Percentiles rank a stretch among this genome's conserved stretches.
These are phyloP conservation scores for Okamejei kenojei DNA, from an alignment of 2,797 vertebrate genomes.

Conservation along the genomic window DNA sequence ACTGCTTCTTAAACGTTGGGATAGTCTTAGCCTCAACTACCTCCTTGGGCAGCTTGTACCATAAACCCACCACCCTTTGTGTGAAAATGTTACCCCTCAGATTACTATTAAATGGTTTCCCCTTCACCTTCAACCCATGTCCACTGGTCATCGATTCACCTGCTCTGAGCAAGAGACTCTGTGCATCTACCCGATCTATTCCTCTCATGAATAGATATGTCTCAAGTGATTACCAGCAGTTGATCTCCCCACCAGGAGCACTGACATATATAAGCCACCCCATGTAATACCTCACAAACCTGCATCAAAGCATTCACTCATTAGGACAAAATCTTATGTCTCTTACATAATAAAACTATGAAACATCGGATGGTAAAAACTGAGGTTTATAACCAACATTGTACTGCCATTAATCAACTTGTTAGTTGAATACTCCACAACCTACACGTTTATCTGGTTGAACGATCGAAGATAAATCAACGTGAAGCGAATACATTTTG, in stretches of 20 bases:
- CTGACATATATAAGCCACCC: not conserved
- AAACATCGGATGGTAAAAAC: not conserved
- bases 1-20: too few species aligned
- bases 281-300: not conserved
- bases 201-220: not conserved
- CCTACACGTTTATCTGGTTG: not conserved
- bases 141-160: too few species aligned
- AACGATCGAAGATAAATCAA: not conserved
- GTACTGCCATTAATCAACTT: not conserved
- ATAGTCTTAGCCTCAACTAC: too few species aligned
- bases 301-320: not conserved
- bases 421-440: not conserved
- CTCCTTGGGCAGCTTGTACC: too few species aligned
- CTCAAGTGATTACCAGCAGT: not conserved
- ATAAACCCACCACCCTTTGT: too few species aligned
- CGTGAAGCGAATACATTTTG: not conserved
- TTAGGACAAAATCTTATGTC: not conserved
- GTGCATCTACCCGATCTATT: too few species aligned
- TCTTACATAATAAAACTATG: not conserved
- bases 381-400: not conserved
- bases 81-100: too few species aligned
- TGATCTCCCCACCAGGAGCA: not conserved
- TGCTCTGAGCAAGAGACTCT: too few species aligned
- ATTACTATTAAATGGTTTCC: too few species aligned
- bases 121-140: too few species aligned